Percentiles rank a stretch among this genome's conserved stretches.
phyloP scores from a whole-genome alignment of 2,113 vertebrate genomes.

The Pteronura brasiliensis region DNA sequence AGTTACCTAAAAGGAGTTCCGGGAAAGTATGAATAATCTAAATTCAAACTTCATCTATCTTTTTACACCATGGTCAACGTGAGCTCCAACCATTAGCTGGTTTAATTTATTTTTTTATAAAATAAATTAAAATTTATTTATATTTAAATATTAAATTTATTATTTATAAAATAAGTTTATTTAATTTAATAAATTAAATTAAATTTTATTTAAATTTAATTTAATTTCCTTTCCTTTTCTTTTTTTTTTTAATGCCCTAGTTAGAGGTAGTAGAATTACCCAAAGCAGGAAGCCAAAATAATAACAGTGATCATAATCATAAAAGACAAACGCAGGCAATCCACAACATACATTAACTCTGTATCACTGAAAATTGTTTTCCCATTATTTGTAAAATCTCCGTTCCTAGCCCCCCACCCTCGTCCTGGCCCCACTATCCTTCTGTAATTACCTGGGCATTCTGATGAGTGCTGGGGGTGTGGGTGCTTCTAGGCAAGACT shows the following conservation, averaged over 20 bases:
- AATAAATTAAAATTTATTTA: too few relatives aligned
- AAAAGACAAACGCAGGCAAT: not conserved
- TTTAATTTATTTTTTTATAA: too few relatives aligned
- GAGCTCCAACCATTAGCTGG: not conserved
- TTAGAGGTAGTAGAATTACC: not conserved
- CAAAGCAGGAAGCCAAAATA: not conserved
- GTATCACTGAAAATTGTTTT: not conserved
- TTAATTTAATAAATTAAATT: too few relatives aligned
- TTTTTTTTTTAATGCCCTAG: not conserved
- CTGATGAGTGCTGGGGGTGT: not conserved
- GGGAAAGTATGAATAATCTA: not conserved
- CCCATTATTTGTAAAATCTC: not conserved
- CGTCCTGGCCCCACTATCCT: not conserved
- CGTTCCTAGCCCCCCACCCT: not conserved
- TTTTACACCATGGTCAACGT: not conserved
- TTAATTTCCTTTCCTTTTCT: not conserved
- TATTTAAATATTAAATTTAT: too few relatives aligned
- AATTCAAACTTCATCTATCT: not conserved
- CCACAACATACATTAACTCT: not conserved
- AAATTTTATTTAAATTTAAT: not conserved
- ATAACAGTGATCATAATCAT: not conserved
- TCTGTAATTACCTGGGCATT: not conserved
- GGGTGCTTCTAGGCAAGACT: not conserved
- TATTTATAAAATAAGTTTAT: too few relatives aligned
- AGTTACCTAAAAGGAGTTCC: not conserved